Evolutionary conservation across 2,797 vertebrate species (phyloP), one percentile per base, ranked within the genome.

Genomic region (Threskiornis aethiopicus): DNA sequence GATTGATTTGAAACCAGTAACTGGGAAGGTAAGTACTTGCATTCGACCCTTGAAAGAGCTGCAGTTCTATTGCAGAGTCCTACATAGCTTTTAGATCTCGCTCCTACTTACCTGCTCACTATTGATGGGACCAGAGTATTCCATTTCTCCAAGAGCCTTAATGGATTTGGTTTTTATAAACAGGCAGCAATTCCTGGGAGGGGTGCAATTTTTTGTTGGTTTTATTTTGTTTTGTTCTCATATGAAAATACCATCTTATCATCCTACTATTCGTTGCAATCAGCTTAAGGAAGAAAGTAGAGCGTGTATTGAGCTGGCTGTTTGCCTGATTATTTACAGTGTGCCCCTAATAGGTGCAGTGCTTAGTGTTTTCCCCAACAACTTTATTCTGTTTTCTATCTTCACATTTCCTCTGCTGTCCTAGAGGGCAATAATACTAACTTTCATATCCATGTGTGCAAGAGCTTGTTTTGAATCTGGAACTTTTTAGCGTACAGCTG

Each of bases 1-100:
- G 87, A 95, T 94, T 89, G 95, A 88, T 90, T 87, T 95, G 87
- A 88, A 93, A 67, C 91, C 59, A 82, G 29, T 91, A 88, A 82
- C 90, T 91, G 91, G 49, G 49, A 87, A 87, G 59, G 67, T 91
- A 90, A 95, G 88, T 81, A 73, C 73, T 55, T 49, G 90, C 73
- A 75, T 83, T 95, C 0, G 2, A 42, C 57, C 54, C 72, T 2
- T 2, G 2, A 57, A 87, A 90, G 83, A 78, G 87, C 83, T 87
- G 64, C 72, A 47, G 80, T 71, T 91, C 69, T 80, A 8, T 29
- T 75, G 71, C 44, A 26, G 72, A 51, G 44, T 84, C 80, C 94
- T 76, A 44, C 87, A 39, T 5, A 75, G 91, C 80, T 92, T 86
- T 96, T 84, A 92, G 69, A 55, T 55, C 41, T 87, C 17, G 1